phyloP scores from a whole-genome alignment of 2,797 vertebrate genomes.

The Prionace glauca region DNA sequence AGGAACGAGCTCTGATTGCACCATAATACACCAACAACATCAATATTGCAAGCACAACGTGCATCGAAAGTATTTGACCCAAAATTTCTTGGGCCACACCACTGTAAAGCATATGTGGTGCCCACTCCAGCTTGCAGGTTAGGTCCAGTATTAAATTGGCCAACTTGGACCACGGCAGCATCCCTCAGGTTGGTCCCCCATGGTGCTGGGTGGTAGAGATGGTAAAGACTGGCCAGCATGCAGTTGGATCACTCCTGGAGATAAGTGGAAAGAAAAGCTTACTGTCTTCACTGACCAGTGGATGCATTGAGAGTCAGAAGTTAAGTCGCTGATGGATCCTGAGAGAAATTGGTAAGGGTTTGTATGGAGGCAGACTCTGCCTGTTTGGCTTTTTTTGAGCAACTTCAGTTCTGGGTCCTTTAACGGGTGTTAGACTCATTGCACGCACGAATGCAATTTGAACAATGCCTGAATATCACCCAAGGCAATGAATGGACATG shows the following conservation, averaged over 20 bases:
- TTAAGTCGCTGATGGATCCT: background rate
- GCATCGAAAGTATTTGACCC: background rate
- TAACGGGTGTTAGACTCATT: background rate
- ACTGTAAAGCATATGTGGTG: background rate
- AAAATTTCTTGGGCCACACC: background rate
- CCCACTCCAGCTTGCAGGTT: background rate
- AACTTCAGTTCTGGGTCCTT: background rate
- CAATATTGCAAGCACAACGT: background rate
- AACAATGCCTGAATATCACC: background rate
- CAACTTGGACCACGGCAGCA: background rate
- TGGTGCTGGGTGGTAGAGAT: background rate
- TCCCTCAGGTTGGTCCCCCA: background rate
- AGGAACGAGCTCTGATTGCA: too few relatives aligned
- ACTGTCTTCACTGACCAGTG: background rate
- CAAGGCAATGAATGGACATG: background rate
- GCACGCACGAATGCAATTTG: background rate
- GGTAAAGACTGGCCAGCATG: background rate
- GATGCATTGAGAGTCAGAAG: background rate
- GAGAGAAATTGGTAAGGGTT: background rate
- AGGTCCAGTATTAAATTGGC: background rate
- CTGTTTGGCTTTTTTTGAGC: too few relatives aligned
- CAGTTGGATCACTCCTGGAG: background rate
- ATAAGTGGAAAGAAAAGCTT: background rate
- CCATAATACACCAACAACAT: background rate
- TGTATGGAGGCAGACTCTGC: background rate